phyloP scores from a whole-genome alignment of 2,797 vertebrate genomes.

The Falco naumanni region DNA sequence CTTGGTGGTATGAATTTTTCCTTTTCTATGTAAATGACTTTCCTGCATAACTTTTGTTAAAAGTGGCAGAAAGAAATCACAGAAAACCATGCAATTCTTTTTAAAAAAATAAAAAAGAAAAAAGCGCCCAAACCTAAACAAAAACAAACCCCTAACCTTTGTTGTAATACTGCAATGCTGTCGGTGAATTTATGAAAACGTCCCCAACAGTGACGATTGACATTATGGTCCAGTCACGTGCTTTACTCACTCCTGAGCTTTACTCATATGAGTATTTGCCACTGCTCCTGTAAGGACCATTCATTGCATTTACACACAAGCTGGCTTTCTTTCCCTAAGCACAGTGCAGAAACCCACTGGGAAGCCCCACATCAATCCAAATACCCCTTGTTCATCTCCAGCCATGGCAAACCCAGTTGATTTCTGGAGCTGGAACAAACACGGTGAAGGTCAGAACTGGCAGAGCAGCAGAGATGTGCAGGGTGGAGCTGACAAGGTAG shows the following conservation, averaged over 20 bases:
- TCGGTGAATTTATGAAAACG: not conserved
- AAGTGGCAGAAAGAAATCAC: not conserved
- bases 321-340: not conserved
- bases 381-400: not conserved
- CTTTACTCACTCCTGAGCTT: not conserved
- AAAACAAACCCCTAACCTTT: not conserved
- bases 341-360: not conserved
- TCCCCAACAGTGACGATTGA: not conserved
- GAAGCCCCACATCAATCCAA: not conserved
- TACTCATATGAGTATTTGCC: not conserved
- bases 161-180: not conserved
- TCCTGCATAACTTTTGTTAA: not conserved
- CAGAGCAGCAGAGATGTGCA: not conserved
- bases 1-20: not conserved
- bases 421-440: not conserved
- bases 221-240: no score
- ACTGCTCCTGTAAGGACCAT: not conserved
- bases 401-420: not conserved
- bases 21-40: not conserved
- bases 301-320: rapidly evolving
- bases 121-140: not conserved
- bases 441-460: not conserved
- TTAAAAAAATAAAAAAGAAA: not conserved
- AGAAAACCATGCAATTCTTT: not conserved
- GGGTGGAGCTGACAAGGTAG: not conserved